phyloP scores from a whole-genome alignment of 2,888 invertebrate species.

The Poecilus cupreus region DNA sequence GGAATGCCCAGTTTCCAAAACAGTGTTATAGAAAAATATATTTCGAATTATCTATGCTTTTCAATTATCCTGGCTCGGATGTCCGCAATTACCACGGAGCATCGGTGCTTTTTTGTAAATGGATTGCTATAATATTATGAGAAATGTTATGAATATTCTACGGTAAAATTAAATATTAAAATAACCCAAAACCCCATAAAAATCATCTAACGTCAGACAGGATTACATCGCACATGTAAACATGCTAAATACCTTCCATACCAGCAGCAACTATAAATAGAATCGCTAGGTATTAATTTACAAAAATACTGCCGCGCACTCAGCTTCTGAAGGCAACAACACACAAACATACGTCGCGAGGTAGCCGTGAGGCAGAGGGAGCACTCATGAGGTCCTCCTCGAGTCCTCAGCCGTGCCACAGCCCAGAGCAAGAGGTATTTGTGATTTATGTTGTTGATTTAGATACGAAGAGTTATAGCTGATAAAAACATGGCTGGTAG shows the following conservation, averaged over 20 bases:
- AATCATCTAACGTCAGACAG: constrained; percentile 11
- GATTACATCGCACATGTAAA: constrained; percentile 24
- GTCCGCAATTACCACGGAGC: too few species aligned
- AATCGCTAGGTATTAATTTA: constrained; percentile 54
- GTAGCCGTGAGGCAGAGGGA: background rate
- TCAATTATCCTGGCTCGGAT: too few species aligned
- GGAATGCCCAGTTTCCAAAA: too few species aligned
- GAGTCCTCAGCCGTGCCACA: background rate
- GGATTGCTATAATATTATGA: background rate
- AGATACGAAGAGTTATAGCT: constrained; percentile 57
- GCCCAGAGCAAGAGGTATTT: constrained; percentile 16
- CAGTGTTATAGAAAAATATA: too few species aligned
- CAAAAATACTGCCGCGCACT: constrained; percentile 42
- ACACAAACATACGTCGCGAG: background rate
- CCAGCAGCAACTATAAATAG: constrained; percentile 4
- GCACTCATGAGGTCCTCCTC: background rate
- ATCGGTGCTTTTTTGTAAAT: too few species aligned
- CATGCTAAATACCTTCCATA: background rate
- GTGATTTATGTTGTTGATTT: constrained; percentile 58
- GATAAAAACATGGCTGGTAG: constrained; percentile 54
- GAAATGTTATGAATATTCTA: too few species aligned
- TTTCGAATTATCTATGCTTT: too few species aligned
- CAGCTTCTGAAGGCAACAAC: background rate
- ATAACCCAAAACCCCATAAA: background rate
- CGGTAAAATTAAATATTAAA: background rate